Evolutionary conservation across 2,888 invertebrate genomes (phyloP), one percentile per base, ranked within the genome.

Genomic region (Platycheirus rosarum): DNA sequence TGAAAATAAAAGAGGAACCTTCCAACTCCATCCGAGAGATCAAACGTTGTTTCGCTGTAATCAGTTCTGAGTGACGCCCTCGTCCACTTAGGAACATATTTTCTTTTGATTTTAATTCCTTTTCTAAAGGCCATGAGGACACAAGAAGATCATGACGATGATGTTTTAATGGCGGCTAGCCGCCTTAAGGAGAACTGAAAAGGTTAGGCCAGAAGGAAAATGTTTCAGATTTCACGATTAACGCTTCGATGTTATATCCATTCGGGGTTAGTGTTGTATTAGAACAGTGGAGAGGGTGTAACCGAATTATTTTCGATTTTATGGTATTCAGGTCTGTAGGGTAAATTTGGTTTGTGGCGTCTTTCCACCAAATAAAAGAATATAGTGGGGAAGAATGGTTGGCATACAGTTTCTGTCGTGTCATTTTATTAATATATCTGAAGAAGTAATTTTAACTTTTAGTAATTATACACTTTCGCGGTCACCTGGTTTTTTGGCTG

Each of bases 161-260:
- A 57, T 37, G 44, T 63, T 80, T 70, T 80, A 80, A 60, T 76
- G 70, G 76, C 60, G 65, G 65, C 66, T 40, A 71, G 37, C 74
- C 37, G 55, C 62, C 63, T 69, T n/a, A 49, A 57, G 35, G 44
- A 57, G 35, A 14, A 20, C 18, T 14, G 26, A 40, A 53, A 63
- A 49, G 57, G 57, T 63, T 29, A 51, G 11, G 49, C 26, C 42
- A 35, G 42, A 35, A 32, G 37, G 35, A 20, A 60, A 71, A 42
- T 71, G 80, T 77, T 76, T 82, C 76, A 71, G 76, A 77, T 76
- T 82, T 82, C 80, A 77, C 14, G 66, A 68, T 71, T 77, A 82
- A 71, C 71, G 62, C 46, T 66, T 46, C 63, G 60, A 71, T 73
- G 42, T 55, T 68, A 60, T 51, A 51, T 51, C 32, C 48, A 62